Evolutionary conservation across 2,113 vertebrate genomes (phyloP), one percentile per base, ranked within the genome.

Genomic region (Callocephalon fimbriatum): DNA sequence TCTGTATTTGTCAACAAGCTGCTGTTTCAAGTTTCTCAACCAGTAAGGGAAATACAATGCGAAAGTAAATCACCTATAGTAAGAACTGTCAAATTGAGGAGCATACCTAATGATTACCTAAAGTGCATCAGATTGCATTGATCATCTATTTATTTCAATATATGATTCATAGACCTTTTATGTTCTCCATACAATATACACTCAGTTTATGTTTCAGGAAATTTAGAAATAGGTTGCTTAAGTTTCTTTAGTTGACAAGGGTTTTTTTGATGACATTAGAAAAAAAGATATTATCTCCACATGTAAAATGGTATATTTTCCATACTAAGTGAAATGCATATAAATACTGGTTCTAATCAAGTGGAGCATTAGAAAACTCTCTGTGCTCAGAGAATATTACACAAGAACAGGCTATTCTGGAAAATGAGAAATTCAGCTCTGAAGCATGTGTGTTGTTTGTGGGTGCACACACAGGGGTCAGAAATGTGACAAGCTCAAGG

Each of bases 341-440:
- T 4, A 54, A 85, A n/a, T 13, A 54, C 15, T 6, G 26, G 26
- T 85, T 73, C 42, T 6, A 48, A 26, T 31, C 37, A 75, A 88
- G 29, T 12, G 27, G 88, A 40, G 27, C 26, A 68, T 45, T 50
- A 76, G 40, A 35, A 66, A 58, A 90, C 19, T 8, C 42, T 38
- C 44, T 12, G 2, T 44, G 53, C 38, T 93, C 37, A 53, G 37
- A 83, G 48, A 32, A 9, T 44, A 38, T 91, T 91, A 65, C 68
- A 35, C 76, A 94, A 93, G 79, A 94, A 84, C 87, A 87, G 73
- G 91, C 56, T 86, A 37, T 47, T 87, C 77, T 37, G 40, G 80
- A 91, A 94, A 89, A 44, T 2, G 1, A 81, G 44, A 18, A 59
- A 81, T 40, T 61, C 26, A 78, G 4, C 21, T n/a, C 42, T 23